Evolutionary conservation across 2,888 invertebrate genomes (phyloP), one percentile per base, ranked within the genome.

Genomic region (Cephus sareptanus): DNA sequence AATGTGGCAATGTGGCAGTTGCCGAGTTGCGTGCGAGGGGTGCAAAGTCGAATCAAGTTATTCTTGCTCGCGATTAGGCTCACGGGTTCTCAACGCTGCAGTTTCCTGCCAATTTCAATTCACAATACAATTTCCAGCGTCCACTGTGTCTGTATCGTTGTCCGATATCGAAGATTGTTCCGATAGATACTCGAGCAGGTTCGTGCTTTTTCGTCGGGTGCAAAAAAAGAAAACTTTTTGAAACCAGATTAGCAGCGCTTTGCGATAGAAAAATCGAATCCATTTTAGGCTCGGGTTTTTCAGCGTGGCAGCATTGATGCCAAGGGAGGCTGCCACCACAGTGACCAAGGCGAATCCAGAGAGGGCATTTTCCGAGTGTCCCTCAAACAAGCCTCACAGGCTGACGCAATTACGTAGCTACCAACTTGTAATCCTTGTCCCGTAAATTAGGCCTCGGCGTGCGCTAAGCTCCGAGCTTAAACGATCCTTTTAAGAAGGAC

Each of bases 401-500:
- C 75, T 78, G 76, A 78, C 76, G 81, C 80, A 82, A 84, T 84
- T 81, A 79, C 82, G 79, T 81, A 83, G 81, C 83, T 83, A 83
- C 85, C 81, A 84, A 84, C 82, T 85, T 85, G 86, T 87, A 87
- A 87, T 87, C 87, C 85, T 80, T 79, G 85, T 83, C 86, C 85
- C 86, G 84, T 87, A 87, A 88, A 88, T 87, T 87, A 84, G 83
- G 81, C 82, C 80, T 79, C 75, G 33, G 75, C 77, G 75, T 40
- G 80, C 81, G 83, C 83, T 85, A 87, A 88, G 86, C 88, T 84
- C 81, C 84, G 83, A 84, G 86, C 85, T 87, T 87, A 87, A 86
- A 85, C 84, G 86, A 86, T 85, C 87, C 87, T 87, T 87, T 87
- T 87, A 86, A 87, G 85, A 86, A 85, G 85, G 83, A 84, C 83